A percentile compares a stretch with the other conserved stretches of the same genome.
Evolutionary conservation across 2,888 invertebrate genomes (phyloP).

Genomic region (Tanytarsus gracilentus): DNA sequence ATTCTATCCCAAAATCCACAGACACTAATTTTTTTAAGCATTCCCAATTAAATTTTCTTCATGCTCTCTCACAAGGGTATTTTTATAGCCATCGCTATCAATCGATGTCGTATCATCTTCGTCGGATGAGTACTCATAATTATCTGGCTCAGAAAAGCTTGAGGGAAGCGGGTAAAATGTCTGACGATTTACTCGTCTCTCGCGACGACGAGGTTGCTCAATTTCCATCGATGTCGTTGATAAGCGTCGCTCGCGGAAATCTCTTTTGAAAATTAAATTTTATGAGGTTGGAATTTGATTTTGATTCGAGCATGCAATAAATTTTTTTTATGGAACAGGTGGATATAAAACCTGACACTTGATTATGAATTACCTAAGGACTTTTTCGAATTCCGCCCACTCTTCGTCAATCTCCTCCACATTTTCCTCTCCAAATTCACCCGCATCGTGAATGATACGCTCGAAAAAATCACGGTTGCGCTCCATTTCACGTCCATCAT

Average conservation of each 20-base stretch:
- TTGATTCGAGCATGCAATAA: neutral
- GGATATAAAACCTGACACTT: too few relatives aligned
- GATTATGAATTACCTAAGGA: conserved; percentile 32
- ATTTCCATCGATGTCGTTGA: conserved; percentile 41
- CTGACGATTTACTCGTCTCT: conserved; percentile 39
- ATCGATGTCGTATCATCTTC: conserved; percentile 34
- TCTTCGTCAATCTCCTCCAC: conserved; percentile 42
- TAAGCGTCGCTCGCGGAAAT: conserved; percentile 39
- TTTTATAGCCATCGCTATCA: conserved; percentile 37
- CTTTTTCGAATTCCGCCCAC: conserved; percentile 43
- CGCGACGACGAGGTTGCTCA: conserved; percentile 37
- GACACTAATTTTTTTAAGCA: too few relatives aligned
- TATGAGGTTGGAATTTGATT: neutral
- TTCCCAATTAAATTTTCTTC: too few relatives aligned
- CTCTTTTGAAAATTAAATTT: conserved; percentile 33
- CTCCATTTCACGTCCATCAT: conserved; percentile 25
- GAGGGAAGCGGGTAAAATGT: conserved; percentile 43
- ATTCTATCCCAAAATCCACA: too few relatives aligned
- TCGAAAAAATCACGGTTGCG: conserved; percentile 33
- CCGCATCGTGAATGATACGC: conserved; percentile 40
- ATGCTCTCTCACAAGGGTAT: conserved; percentile 39
- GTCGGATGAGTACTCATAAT: conserved; percentile 39
- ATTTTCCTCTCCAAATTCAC: conserved; percentile 42
- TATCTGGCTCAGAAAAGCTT: conserved; percentile 35
- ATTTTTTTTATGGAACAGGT: too few relatives aligned